A percentile compares a stretch with the other conserved stretches of the same genome.
Evolutionary conservation across 2,797 vertebrate species (phyloP).

Genomic region (Sarcophilus harrisii): DNA sequence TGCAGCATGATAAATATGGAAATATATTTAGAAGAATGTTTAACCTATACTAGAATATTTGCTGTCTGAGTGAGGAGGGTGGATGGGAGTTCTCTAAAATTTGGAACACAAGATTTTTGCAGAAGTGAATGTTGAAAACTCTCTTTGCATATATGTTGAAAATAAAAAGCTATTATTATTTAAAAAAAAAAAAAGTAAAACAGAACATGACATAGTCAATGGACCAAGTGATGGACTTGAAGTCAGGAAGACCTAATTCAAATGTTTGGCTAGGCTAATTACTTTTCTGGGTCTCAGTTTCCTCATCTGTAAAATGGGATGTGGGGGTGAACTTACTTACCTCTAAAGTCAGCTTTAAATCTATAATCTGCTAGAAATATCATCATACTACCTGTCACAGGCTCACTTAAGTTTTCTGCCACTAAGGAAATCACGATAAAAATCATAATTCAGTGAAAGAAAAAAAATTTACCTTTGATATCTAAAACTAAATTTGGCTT

Average conservation of each 20-base stretch:
- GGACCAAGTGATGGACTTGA: neutral
- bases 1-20: no score
- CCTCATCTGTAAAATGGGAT: neutral
- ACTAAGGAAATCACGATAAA: neutral
- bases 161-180: no score
- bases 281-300: neutral
- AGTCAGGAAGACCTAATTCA: neutral
- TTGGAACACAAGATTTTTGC: no score
- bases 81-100: no score
- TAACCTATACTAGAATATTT: no score
- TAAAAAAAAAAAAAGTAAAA: neutral
- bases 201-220: neutral
- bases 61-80: no score
- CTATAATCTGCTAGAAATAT: neutral
- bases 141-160: no score
- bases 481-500: constrained; percentile 94
- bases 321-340: neutral
- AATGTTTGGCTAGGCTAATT: neutral
- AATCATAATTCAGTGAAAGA: neutral
- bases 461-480: constrained; percentile 93
- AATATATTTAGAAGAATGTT: no score
- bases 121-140: no score
- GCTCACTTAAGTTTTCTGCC: neutral
- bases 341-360: neutral
- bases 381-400: neutral